A percentile compares a stretch with the other conserved stretches of the same genome.
Evolutionary conservation across 2,113 vertebrate genomes (phyloP).

Genomic region (Lophura nycthemera): DNA sequence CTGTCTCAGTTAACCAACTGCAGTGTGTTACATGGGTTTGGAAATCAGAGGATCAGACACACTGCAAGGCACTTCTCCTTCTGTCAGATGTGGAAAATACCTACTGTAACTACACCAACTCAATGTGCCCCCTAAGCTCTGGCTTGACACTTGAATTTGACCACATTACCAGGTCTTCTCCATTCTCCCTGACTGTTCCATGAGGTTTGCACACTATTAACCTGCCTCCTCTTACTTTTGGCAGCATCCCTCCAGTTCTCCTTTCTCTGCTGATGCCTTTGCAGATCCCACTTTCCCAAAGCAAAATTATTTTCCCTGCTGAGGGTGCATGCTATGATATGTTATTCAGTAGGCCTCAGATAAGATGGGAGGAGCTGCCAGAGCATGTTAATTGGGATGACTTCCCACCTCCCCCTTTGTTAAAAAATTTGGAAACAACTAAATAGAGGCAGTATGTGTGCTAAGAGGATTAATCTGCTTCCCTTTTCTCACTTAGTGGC

Average conservation of each 20-base stretch:
- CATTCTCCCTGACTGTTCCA: neutral
- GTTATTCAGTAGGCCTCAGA: neutral
- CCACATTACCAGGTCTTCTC: fast-evolving
- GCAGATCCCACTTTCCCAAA: neutral
- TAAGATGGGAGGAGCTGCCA: neutral
- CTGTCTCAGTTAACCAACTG: neutral
- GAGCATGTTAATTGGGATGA: neutral
- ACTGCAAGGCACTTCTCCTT: neutral
- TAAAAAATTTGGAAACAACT: neutral
- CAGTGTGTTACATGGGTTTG: neutral
- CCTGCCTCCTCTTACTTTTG: neutral
- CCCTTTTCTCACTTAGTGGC: neutral
- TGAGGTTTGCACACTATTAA: neutral
- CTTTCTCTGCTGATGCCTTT: neutral
- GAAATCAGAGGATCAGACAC: neutral
- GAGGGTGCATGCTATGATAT: neutral
- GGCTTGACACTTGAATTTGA: neutral
- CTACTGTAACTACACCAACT: neutral
- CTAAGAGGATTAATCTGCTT: neutral
- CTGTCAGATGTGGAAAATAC: neutral
- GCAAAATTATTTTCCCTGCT: neutral
- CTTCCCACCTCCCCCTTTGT: neutral
- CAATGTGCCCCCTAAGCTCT: neutral
- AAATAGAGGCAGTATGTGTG: neutral
- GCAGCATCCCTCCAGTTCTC: neutral